Conservation (phyloP, 1,140 invertebrate genomes). For the Caerostris darwini region DNA sequence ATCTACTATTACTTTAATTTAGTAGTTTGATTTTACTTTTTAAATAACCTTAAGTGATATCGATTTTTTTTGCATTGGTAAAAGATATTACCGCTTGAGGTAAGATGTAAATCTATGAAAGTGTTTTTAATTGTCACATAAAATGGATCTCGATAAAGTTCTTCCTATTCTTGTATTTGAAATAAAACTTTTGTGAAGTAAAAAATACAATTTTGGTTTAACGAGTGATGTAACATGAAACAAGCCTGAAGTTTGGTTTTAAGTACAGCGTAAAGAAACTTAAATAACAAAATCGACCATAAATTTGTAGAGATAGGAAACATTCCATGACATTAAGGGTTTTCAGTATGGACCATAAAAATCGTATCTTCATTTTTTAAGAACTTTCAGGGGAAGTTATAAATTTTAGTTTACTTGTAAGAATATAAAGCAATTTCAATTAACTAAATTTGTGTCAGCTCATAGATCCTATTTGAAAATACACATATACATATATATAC, state of each 20-base stretch:
- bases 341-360: neutral
- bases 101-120: neutral
- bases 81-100: too few relatives aligned
- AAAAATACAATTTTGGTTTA: neutral
- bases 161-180: neutral
- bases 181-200: neutral
- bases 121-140: slow-evolving; percentile 35
- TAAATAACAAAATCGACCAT: slow-evolving; percentile 3
- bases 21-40: too few relatives aligned
- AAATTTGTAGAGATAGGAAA: neutral
- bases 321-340: neutral
- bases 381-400: neutral
- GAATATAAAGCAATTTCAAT: neutral
- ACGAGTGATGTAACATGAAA: neutral
- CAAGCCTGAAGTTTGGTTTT: neutral
- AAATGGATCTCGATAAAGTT: neutral
- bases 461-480: neutral
- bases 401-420: neutral
- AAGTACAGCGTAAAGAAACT: neutral
- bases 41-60: too few relatives aligned
- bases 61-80: too few relatives aligned
- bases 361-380: neutral
- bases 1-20: too few relatives aligned
- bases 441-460: neutral
- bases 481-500: neutral